Evolutionary conservation across 2,113 vertebrate species (phyloP).

Genomic region (Poeciliopsis retropinna): DNA sequence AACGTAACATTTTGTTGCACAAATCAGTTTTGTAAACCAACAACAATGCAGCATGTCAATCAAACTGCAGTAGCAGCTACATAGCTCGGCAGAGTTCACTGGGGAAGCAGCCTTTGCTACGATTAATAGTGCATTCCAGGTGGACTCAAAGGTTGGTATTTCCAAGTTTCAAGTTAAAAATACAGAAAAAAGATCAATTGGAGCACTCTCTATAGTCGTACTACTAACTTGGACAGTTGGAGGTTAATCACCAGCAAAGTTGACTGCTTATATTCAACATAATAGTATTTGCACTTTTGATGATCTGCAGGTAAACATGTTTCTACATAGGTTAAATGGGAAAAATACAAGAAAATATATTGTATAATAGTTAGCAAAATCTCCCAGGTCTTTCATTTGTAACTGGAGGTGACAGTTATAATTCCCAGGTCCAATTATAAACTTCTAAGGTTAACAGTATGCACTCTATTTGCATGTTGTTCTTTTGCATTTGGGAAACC

Average conservation of each 20-base stretch:
- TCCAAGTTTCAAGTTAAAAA: too few relatives aligned
- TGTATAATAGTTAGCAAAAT: neutral
- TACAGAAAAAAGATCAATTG: too few relatives aligned
- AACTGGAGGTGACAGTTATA: neutral
- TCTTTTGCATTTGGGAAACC: neutral
- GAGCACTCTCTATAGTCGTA: too few relatives aligned
- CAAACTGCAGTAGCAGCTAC: neutral
- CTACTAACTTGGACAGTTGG: too few relatives aligned
- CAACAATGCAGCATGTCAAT: neutral
- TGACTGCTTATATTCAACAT: neutral
- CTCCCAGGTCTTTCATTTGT: neutral
- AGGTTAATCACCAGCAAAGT: too few relatives aligned
- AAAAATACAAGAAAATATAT: neutral
- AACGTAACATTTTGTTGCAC: neutral
- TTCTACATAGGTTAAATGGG: neutral
- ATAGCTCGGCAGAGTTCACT: constrained; percentile 12
- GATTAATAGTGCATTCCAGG: neutral
- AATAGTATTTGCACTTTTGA: neutral
- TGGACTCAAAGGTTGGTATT: too few relatives aligned
- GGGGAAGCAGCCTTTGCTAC: constrained; percentile 18
- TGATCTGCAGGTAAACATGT: neutral
- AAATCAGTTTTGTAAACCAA: constrained; percentile 3
- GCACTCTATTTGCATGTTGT: neutral
- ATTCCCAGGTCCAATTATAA: neutral
- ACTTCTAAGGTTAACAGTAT: neutral